Base-by-base conservation (phyloP, 1,140 invertebrate species). In the Formica exsecta region DNA sequence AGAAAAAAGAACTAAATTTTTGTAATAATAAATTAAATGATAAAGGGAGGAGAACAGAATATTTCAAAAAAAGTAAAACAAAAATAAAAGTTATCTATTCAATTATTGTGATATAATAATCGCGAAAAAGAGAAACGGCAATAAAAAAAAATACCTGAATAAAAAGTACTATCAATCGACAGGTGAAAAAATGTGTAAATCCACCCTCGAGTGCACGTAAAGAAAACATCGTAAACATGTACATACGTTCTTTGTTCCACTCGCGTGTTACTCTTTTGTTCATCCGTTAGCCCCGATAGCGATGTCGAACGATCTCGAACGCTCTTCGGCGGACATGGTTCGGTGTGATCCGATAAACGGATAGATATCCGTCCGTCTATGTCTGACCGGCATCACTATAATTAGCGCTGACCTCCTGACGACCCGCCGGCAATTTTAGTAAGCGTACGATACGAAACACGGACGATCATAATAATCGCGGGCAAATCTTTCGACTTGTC, bases 401-500 rank as follows among this genome's bases (percentile, higher is more conserved):
- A 95, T 94, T 94, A 94, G 93, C 91, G 90, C 85, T 94, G 94
- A 95, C 94, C 94, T 93, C 91, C 89, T 86, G 86, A 80, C 93
- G 93, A 94, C 93, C 94, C 91, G 80, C 79, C 88, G 90, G 91
- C 92, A 95, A 95, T 95, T 94, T 94, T 90, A 92, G 91, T 90
- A 90, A 88, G 77, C 88, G 88, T 88, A 92, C 92, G 87, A 92
- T 88, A 91, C 86, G 91, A 89, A 91, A 89, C 85, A 92, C 91
- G 90, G 87, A 93, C 92, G 92, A 95, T 95, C 94, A 95, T 94
- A 95, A 95, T 95, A 95, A 95, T 95, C 94, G 93, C 92, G 89
- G 93, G 85, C 93, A 93, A 94, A 95, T 95, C 94, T 95, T 94
- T 95, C 94, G 93, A 93, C 93, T 95, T 95, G 94, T 95, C 94